phyloP scores from a whole-genome alignment of 2,113 vertebrate species.

The Daubentonia madagascariensis region DNA sequence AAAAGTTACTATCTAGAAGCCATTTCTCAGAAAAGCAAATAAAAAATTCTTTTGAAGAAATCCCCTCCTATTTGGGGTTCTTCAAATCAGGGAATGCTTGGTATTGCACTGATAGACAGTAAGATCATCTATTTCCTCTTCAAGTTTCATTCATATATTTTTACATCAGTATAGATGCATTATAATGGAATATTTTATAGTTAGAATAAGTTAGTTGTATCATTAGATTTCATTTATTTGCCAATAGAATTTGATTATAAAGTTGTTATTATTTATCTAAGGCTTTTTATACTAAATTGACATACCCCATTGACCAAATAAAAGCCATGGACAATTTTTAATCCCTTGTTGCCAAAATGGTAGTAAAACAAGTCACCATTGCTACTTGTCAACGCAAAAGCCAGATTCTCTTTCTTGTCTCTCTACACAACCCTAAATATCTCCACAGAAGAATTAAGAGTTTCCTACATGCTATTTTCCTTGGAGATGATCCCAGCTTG shows the following conservation, averaged over 20 bases:
- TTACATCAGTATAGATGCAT: background rate
- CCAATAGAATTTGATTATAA: background rate
- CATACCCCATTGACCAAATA: background rate
- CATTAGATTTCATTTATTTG: background rate
- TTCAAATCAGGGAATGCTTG: background rate
- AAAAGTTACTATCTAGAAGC: background rate
- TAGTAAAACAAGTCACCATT: background rate
- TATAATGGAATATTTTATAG: background rate
- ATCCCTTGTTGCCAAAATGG: background rate
- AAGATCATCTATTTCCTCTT: background rate
- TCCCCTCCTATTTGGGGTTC: background rate
- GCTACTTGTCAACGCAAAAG: background rate
- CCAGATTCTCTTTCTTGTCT: background rate
- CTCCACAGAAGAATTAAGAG: background rate
- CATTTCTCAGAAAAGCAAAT: background rate
- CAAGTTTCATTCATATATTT: background rate
- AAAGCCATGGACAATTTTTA: background rate
- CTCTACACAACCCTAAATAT: background rate
- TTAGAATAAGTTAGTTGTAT: background rate
- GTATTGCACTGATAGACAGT: background rate
- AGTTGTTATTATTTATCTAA: background rate
- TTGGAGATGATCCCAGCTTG: background rate
- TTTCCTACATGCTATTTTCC: background rate
- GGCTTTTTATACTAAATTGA: background rate
- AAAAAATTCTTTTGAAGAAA: constrained; percentile 10